Base-by-base conservation (phyloP, 1,140 invertebrate species). In the Pogonomyrmex barbatus region DNA sequence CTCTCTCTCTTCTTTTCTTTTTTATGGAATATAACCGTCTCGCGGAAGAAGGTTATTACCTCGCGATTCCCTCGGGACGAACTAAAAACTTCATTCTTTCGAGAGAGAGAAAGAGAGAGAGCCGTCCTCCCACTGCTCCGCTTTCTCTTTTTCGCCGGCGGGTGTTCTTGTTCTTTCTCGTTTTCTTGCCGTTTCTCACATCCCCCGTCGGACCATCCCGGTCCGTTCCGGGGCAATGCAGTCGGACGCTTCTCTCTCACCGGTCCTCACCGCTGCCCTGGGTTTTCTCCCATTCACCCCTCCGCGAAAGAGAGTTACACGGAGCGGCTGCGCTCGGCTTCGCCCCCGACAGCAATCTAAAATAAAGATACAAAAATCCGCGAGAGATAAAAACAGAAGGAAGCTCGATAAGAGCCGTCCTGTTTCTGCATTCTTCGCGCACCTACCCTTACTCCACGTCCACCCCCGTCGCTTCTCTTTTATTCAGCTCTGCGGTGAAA, bases 281-380 rank as follows among this genome's bases (percentile, higher is more conserved):
- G 24, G 42, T 52, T 85, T 58, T 65, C 45, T 39, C 65, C 70
- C 63, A 58, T 63, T 62, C 12, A 70, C 45, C 47, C 42, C 81
- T 77, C 33, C 73, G 83, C 56, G 85, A 87, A 60, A 87, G 73
- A 42, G 63, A 60, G 71, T 76, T 87, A 83, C 85, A 60, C 65
- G 70, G 45, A 60, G 79, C 77, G 84, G 50, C 82, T 78, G 52
- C 82, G 33, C 81, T 24, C 58, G 10, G 73, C 45, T 45, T 78
- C 54, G 78, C 56, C 12, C 42, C 24, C 65, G 62, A 85, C 71
- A 87, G 63, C 89, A 79, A 91, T 86, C 86, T 87, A 82, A 87
- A 90, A 91, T 91, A 90, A 87, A 91, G 90, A 89, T 89, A 89
- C 87, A 81, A 88, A 90, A 86, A 88, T 90, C 73, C 85, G 71